Evolutionary conservation across 2,888 invertebrate genomes (phyloP), one percentile per base, ranked within the genome.

Genomic region (Timema podura): DNA sequence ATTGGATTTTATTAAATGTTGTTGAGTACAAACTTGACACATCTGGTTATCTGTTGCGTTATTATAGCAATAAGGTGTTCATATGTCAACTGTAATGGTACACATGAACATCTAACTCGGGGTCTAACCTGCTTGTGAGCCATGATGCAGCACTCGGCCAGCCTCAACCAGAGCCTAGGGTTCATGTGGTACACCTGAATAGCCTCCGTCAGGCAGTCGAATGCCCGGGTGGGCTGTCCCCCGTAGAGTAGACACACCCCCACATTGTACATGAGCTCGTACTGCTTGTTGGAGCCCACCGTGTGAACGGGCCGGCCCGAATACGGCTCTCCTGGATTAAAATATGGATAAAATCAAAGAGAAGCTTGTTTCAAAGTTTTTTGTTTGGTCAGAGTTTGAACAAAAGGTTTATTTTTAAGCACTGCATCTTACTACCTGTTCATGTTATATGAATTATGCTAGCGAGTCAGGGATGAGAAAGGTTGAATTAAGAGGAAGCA

Each of bases 71-170:
- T 30, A 30, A 30, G 30, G 30, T 30, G 30, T 30, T 30, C 30
- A 30, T 30, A 30, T 30, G 30, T 30, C 30, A 30, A 30, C 30
- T 30, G 30, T 30, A 30, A 30, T 30, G 30, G 30, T 30, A 30
- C 30, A 30, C 1, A 30, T 30, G 30, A 30, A 30, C 30, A 30
- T 30, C 30, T 30, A 30, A 30, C 30, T 30, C 30, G 30, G 30
- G 30, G 13, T 57, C 85, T 84, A 75, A 87, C 86, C 74, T 83
- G 83, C 78, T 88, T 88, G 76, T 89, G 85, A 77, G 85, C 85
- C 76, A 86, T 88, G 64, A 95, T 91, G 80, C 95, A 95, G 78
- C 96, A 95, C 81, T 98, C 98, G 0, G 97, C 96, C 77, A 98
- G 84, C 76, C 97, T 86, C 70, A 96, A 83, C 97, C 98, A 98